Percentiles rank a stretch among this genome's conserved stretches.
These are phyloP conservation scores for Ctena decussata DNA, from an alignment of 2,888 invertebrate genomes.

Conservation along the genomic window DNA sequence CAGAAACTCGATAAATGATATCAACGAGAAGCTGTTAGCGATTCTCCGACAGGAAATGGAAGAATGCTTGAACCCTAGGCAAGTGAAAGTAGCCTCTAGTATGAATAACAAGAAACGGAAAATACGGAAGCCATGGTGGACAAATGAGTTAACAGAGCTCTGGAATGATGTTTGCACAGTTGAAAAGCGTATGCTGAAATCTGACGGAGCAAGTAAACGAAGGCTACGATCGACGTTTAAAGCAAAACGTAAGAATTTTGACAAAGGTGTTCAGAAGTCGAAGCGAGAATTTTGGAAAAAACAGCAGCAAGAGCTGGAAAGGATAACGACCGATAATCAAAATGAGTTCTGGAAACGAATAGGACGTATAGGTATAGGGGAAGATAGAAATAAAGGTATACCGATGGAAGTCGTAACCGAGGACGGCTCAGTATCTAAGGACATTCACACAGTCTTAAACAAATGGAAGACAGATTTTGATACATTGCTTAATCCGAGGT, in stretches of 20 bases:
- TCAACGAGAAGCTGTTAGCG: background rate
- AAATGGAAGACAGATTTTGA: background rate
- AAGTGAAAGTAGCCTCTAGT: background rate
- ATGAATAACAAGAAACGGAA: background rate
- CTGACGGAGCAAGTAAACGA: background rate
- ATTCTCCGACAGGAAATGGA: background rate
- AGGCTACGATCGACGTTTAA: background rate
- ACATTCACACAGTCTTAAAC: background rate
- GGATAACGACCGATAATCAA: background rate
- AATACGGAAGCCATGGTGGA: background rate
- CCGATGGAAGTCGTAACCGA: background rate
- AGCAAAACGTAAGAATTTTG: background rate
- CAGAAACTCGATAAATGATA: background rate
- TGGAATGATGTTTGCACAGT: background rate
- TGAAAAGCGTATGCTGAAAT: background rate
- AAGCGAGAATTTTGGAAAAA: background rate
- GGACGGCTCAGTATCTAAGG: background rate
- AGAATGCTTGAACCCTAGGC: background rate
- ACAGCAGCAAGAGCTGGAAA: background rate
- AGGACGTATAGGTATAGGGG: background rate
- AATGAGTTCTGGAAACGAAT: background rate
- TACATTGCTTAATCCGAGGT: background rate
- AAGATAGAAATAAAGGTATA: background rate
- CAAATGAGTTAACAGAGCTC: background rate
- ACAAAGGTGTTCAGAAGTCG: background rate